Base-by-base conservation (phyloP, 2,888 invertebrate genomes). In the Quadroppia sp. region DNA sequence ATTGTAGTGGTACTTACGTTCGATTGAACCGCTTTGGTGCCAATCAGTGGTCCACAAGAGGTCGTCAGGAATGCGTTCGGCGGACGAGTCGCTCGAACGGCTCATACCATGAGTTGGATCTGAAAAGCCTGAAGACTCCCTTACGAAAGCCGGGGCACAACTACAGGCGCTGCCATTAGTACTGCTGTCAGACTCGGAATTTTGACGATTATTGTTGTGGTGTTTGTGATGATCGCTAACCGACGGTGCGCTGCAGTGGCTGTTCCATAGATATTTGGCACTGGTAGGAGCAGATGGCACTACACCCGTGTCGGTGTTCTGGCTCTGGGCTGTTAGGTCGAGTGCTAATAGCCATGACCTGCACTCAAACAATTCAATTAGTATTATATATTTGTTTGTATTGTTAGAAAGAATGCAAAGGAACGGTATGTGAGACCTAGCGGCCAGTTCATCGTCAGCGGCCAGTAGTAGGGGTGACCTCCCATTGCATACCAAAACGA, bases 401-500 rank as follows among this genome's bases (percentile, higher is more conserved):
- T 7, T 36, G 9, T 36, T n/a, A n/a, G n/a, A n/a, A n/a, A n/a
- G n/a, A n/a, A n/a, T n/a, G n/a, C n/a, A n/a, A 36, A 9, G 36
- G 36, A 36, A 36, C 4, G 36, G 36, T 36, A 36, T 36, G 36
- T 9, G 30, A 15, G 7, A 59, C 53, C 76, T 53, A 15, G 76
- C 76, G 17, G 76, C 72, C 13, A 76, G 67, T 32, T 77, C 77
- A 20, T 77, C 77, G 13, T 77, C 77, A 3, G 76, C 76, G 3
- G 77, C 77, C 11, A 77, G 30, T 4, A 77, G 59, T 23, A 77
- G 74, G 0, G 77, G 77, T 9, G 76, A 71, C 36, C 76, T 64
- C 9, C 77, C 76, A 25, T 76, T 76, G 42, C 77, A 77, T 0
- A 77, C 77, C 4, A 77, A 72, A 20, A 77, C 76, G 25, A 77